These are phyloP conservation scores for Nipponia nippon DNA, from an alignment of 2,113 vertebrate genomes.

Conservation along the genomic window DNA sequence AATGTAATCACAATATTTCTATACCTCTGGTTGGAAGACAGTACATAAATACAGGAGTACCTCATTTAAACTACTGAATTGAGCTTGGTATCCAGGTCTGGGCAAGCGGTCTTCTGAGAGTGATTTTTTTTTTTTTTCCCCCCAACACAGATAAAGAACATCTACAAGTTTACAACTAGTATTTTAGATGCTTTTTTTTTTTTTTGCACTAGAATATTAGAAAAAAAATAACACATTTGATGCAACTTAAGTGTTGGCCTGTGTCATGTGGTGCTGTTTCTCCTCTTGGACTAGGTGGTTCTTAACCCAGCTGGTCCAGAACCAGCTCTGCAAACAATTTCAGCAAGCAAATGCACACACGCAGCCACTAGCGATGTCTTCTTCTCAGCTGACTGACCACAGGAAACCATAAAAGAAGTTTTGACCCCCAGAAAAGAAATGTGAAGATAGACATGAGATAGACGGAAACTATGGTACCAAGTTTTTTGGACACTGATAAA, in stretches of 20 bases:
- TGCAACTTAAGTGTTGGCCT: neutral
- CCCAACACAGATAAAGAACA: neutral
- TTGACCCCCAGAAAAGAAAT: neutral
- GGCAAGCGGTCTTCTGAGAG: neutral
- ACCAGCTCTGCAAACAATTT: neutral
- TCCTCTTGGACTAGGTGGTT: neutral
- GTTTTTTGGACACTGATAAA: neutral
- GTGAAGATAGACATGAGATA: neutral
- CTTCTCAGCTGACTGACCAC: neutral
- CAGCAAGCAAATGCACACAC: neutral
- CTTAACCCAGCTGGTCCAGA: neutral
- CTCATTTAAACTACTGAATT: neutral
- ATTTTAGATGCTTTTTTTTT: neutral
- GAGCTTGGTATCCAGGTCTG: neutral
- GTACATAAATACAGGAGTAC: neutral
- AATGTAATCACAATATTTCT: neutral
- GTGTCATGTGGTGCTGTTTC: neutral
- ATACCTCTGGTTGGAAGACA: neutral
- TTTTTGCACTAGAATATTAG: neutral
- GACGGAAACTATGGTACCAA: neutral
- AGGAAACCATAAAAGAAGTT: neutral
- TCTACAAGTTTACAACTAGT: neutral
- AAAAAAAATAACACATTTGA: neutral
- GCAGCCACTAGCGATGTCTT: neutral
- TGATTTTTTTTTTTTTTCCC: neutral